A percentile compares a stretch with the other conserved stretches of the same genome.
phyloP scores from a whole-genome alignment of 2,113 vertebrate genomes.

The Carettochelys insculpta region DNA sequence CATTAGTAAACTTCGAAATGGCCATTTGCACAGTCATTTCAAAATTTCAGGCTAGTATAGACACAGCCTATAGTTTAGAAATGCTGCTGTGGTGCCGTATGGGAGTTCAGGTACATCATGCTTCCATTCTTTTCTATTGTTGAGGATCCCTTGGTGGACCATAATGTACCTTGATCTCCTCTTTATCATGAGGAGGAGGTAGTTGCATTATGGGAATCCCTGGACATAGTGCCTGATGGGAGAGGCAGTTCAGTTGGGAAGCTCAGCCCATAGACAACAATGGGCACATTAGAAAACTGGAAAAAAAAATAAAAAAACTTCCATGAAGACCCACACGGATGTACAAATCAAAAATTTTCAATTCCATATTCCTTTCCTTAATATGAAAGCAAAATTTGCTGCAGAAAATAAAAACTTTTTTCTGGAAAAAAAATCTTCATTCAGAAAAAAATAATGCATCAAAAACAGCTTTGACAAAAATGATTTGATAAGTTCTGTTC shows the following conservation, averaged over 20 bases:
- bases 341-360: background rate
- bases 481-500: background rate
- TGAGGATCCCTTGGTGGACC: background rate
- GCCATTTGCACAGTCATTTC: too few relatives aligned
- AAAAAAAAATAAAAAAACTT: background rate
- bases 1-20: too few relatives aligned
- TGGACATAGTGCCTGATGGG: background rate
- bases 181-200: background rate
- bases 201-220: background rate
- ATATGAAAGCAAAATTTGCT: background rate
- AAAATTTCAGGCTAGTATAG: background rate
- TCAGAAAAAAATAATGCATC: background rate
- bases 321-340: background rate
- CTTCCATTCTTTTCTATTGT: background rate
- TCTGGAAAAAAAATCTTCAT: background rate
- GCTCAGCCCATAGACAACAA: background rate
- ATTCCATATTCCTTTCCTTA: background rate
- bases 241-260: background rate
- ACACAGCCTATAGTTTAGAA: background rate
- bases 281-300: background rate
- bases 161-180: rapidly evolving
- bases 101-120: background rate
- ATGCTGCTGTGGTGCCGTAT: background rate
- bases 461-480: background rate
- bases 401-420: background rate